Percentiles rank a stretch among this genome's conserved stretches.
Conservation (phyloP, 1,140 invertebrate genomes). For the Camponotus pennsylvanicus region DNA sequence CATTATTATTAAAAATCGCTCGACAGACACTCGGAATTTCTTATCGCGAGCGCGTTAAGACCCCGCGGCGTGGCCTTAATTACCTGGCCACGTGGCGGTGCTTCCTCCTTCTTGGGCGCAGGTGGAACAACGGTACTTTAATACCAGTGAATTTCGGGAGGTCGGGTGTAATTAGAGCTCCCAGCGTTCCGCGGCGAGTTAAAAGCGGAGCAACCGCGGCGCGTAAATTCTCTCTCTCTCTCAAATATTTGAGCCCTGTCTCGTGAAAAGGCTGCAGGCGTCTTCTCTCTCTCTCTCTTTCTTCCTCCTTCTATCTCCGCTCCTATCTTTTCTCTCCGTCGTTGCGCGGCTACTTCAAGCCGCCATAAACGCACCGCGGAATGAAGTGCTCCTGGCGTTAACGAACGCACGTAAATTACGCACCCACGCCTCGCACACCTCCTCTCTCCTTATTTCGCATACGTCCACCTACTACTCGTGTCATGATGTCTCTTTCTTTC, state of each 20-base stretch:
- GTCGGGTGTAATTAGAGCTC: constrained; percentile 63
- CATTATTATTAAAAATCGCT: not conserved
- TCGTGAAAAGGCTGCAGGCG: constrained; percentile 34
- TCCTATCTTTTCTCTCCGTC: not conserved
- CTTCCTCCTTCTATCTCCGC: not conserved
- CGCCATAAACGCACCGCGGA: constrained; percentile 57
- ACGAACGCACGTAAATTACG: constrained; percentile 67
- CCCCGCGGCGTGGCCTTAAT: constrained; percentile 44
- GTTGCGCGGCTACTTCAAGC: constrained; percentile 3
- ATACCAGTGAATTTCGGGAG: constrained; percentile 51
- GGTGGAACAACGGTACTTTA: constrained; percentile 35
- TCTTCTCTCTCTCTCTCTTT: constrained; percentile 19
- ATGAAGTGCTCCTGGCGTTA: constrained; percentile 56
- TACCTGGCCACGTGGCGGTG: constrained; percentile 42
- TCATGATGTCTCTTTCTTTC: not conserved
- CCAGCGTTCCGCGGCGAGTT: constrained; percentile 25
- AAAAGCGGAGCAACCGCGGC: too few relatives aligned
- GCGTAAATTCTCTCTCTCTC: constrained; percentile 39
- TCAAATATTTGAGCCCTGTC: constrained; percentile 69
- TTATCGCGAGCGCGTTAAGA: constrained; percentile 11
- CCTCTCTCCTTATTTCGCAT: not conserved
- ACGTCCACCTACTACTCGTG: constrained; percentile 8
- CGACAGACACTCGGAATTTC: constrained; percentile 6
- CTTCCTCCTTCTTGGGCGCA: constrained; percentile 21
- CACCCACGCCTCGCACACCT: constrained; percentile 24